Conservation (phyloP, 2,888 invertebrate species). For the Nephrotoma appendiculata region DNA sequence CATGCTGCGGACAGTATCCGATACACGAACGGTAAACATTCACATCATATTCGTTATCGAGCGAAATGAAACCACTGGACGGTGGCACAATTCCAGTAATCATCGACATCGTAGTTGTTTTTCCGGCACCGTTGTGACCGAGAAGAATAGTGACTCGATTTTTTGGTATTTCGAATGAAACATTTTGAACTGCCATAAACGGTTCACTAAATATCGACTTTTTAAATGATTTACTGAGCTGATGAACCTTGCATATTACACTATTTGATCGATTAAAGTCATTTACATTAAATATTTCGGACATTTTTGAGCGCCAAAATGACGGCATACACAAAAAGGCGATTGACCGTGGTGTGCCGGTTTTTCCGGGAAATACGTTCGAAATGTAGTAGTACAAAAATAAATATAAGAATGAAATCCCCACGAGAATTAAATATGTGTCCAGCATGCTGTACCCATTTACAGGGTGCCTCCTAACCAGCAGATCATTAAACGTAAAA, state of each 20-base stretch:
- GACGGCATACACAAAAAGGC: slow-evolving; percentile 39
- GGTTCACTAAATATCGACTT: slow-evolving; percentile 12
- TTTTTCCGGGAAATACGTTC: slow-evolving; percentile 43
- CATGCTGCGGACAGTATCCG: slow-evolving; percentile 85
- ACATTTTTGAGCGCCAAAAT: slow-evolving; percentile 25
- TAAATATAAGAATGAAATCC: slow-evolving; percentile 22
- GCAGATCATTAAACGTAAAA: slow-evolving; percentile 19
- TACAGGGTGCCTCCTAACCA: slow-evolving; percentile 19
- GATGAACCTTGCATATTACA: background rate
- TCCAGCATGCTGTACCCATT: slow-evolving; percentile 18
- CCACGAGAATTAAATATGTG: slow-evolving; percentile 20
- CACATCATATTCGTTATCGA: slow-evolving; percentile 51
- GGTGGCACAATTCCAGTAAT: slow-evolving; percentile 38
- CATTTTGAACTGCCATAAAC: slow-evolving; percentile 44
- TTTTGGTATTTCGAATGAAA: slow-evolving; percentile 59
- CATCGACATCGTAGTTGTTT: slow-evolving; percentile 57
- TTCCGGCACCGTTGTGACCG: slow-evolving; percentile 81
- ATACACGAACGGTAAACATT: slow-evolving; percentile 53
- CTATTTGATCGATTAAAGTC: background rate
- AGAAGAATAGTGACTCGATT: slow-evolving; percentile 76
- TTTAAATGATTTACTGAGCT: background rate
- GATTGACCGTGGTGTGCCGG: slow-evolving; percentile 50
- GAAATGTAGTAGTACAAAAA: slow-evolving; percentile 25
- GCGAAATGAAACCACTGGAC: slow-evolving; percentile 25
- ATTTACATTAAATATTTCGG: slow-evolving; percentile 9